Evolutionary conservation across 2,888 invertebrate genomes (phyloP), one percentile per base, ranked within the genome.

Genomic region (Dioctria linearis): DNA sequence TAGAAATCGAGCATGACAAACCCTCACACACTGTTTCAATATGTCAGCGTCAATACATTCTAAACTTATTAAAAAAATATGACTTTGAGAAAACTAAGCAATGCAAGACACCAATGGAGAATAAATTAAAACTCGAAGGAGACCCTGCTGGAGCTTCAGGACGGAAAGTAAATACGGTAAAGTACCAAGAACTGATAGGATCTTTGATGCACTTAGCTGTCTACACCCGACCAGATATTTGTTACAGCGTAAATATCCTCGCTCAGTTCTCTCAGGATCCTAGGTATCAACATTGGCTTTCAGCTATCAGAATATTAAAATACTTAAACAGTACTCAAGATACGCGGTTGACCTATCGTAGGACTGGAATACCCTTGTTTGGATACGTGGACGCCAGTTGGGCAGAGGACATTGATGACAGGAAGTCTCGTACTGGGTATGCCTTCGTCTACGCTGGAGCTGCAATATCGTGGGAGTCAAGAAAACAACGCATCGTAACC

Each of bases 151-250:
- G 8, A 6, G 8, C 5, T 6, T 6, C 46, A 5, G 46, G 8
- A 46, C 5, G 8, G 8, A 46, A 46, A 6, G 8, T 46, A 46
- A 8, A 46, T 46, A 5, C 46, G 5, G 46, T 8, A 2, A 8
- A 46, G 4, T 78, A 78, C 39, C 63, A 42, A 49, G 46, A 78
- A 8, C 13, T 78, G 5, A 65, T 78, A 13, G 57, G 69, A 39
- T 46, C 76, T 5, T 54, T 82, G 13, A 63, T 82, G 63, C 79
- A 80, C 39, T 75, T 79, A 63, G 78, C 82, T 13, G 69, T 82
- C 5, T 57, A 57, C 3, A 75, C 79, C 25, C 67, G 82, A 8
- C 81, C 80, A 4, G 82, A 81, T 5, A 79, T 82, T 6, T 61
- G 75, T 37, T 76, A 75, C 49, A 39, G 78, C 5, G 82, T 80